Evolutionary conservation across 2,888 invertebrate species (phyloP).

Genomic region (Cylloceria caligata): DNA sequence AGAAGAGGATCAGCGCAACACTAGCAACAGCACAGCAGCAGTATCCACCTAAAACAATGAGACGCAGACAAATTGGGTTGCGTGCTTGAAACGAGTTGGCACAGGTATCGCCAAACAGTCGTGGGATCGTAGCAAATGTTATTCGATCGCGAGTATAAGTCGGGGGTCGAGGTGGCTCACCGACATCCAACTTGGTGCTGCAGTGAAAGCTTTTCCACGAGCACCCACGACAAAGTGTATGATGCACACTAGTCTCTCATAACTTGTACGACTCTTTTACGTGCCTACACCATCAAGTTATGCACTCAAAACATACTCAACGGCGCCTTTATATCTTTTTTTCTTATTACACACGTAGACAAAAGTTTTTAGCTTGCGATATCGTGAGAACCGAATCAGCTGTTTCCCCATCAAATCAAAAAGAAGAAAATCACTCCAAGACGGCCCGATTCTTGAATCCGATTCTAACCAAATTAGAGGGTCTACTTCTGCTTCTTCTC

Average conservation of each 20-base stretch:
- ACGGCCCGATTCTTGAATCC: constrained; percentile 76
- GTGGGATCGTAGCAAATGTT: constrained; percentile 83
- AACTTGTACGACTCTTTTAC: constrained; percentile 33
- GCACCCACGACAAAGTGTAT: constrained; percentile 56
- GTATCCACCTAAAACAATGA: constrained; percentile 80
- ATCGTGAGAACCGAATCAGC: constrained; percentile 62
- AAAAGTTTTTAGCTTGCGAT: constrained; percentile 36
- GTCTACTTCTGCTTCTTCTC: constrained; percentile 38
- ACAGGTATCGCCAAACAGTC: constrained; percentile 84
- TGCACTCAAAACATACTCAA: constrained; percentile 6
- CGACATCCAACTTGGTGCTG: constrained; percentile 50
- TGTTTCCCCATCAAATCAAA: constrained; percentile 57
- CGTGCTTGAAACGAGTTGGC: constrained; percentile 84
- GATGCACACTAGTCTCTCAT: constrained; percentile 51
- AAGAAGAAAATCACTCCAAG: constrained; percentile 69
- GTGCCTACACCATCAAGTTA: constrained; percentile 3
- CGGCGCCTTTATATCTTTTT: constrained; percentile 36
- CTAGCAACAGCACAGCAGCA: constrained; percentile 1
- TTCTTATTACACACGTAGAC: constrained; percentile 41
- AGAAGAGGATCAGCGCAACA: constrained; percentile 33
- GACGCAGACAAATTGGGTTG: constrained; percentile 84
- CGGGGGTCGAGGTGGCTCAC: constrained; percentile 55
- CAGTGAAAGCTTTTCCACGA: constrained; percentile 58
- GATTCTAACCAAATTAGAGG: constrained; percentile 83
- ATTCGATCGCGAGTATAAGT: constrained; percentile 70